phyloP scores from a whole-genome alignment of 2,797 vertebrate species.

The Syndactyla subalaris region DNA sequence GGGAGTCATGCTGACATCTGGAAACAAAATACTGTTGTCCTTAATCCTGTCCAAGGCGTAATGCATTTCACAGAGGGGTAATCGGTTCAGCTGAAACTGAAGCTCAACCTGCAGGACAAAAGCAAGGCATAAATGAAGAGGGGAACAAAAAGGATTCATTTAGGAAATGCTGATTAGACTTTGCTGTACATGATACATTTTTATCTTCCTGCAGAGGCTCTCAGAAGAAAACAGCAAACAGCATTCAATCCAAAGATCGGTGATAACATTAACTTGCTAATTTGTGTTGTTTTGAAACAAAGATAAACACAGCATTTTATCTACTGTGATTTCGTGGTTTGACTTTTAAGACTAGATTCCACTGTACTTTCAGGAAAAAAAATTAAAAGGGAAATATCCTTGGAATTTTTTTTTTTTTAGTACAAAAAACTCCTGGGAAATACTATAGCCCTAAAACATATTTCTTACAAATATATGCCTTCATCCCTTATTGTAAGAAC shows the following conservation, averaged over 20 bases:
- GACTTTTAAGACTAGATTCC: not conserved
- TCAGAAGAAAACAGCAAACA: not conserved
- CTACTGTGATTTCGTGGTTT: not conserved
- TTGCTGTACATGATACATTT: not conserved
- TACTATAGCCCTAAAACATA: not conserved
- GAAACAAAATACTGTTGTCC: slow-evolving; percentile 94
- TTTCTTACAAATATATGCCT: not conserved
- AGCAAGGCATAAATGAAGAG: not conserved
- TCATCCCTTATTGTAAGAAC: not conserved
- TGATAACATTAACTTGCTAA: not conserved
- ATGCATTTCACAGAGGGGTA: slow-evolving; percentile 99
- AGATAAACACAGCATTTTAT: not conserved
- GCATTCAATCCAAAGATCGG: not conserved
- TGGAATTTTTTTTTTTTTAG: not conserved
- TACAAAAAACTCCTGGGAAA: not conserved
- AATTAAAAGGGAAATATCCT: not conserved
- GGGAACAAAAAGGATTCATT: not conserved
- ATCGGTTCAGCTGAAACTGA: slow-evolving; percentile 97
- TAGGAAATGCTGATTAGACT: not conserved
- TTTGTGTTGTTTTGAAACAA: not conserved
- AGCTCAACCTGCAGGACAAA: slow-evolving; percentile 90
- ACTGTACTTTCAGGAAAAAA: not conserved
- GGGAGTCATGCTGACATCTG: slow-evolving; percentile 89
- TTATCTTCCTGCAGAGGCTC: not conserved
- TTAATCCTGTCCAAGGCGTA: slow-evolving; percentile 97